Conservation (phyloP, 1,140 invertebrate species). For the Macrocentrus cingulum region DNA sequence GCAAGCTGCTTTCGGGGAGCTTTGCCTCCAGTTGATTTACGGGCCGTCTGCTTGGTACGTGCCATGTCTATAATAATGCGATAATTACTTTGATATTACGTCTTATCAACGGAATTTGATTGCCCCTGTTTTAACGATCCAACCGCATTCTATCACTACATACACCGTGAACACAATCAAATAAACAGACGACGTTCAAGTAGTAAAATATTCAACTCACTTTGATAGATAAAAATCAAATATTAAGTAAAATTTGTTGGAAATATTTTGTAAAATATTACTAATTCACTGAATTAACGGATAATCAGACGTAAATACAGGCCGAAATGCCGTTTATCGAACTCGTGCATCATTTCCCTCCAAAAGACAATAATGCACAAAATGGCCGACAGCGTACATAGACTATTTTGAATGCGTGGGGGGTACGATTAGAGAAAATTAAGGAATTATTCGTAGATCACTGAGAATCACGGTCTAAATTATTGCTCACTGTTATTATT, state of each 20-base stretch:
- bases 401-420: slow-evolving; percentile 39
- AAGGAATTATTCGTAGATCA: slow-evolving; percentile 4
- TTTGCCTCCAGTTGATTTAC: slow-evolving; percentile 76
- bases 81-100: not conserved
- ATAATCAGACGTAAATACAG: not conserved
- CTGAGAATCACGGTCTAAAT: not conserved
- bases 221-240: too few species aligned
- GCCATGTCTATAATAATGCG: slow-evolving; percentile 63
- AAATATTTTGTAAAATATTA: not conserved
- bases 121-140: not conserved
- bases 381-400: slow-evolving; percentile 45
- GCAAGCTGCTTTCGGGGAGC: slow-evolving; percentile 72
- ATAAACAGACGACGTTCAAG: too few species aligned
- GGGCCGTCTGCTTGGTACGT: slow-evolving; percentile 84
- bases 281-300: not conserved
- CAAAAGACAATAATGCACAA: slow-evolving; percentile 53
- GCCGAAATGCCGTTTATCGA: not conserved
- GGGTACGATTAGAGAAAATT: slow-evolving; percentile 31
- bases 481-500: slow-evolving; percentile 1
- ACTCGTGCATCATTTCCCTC: slow-evolving; percentile 46
- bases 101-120: slow-evolving; percentile 2
- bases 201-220: too few species aligned
- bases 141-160: not conserved
- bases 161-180: too few species aligned
- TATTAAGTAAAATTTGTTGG: not conserved